These are phyloP conservation scores for Dorcus parallelipipedus DNA, from an alignment of 2,888 invertebrate genomes.

Conservation along the genomic window DNA sequence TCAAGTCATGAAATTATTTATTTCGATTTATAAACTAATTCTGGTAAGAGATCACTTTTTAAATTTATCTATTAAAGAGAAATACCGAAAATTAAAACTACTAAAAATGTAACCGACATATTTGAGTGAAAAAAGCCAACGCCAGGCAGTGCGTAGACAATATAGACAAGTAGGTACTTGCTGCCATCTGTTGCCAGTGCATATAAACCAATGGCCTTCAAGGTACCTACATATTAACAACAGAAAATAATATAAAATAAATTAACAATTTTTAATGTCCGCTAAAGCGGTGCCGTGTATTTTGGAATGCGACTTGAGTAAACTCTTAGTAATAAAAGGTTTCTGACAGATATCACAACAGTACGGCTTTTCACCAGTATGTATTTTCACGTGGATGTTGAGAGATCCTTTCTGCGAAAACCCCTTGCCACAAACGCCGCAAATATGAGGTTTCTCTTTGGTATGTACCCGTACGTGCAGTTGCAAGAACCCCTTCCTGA, in stretches of 20 bases:
- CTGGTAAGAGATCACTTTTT: too few species aligned
- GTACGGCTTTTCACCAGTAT: conserved; percentile 62
- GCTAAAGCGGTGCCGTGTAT: conserved; percentile 37
- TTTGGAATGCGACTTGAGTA: conserved; percentile 27
- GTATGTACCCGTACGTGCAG: conserved; percentile 22
- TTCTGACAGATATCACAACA: conserved; percentile 68
- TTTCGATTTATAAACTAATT: too few species aligned
- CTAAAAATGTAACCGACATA: too few species aligned
- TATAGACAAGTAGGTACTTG: too few species aligned
- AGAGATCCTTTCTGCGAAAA: conserved; percentile 50
- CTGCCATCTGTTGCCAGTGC: too few species aligned
- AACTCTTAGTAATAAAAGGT: conserved; percentile 31
- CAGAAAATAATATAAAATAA: background rate
- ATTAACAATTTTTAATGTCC: background rate
- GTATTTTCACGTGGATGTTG: conserved; percentile 71
- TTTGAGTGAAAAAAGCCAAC: too few species aligned
- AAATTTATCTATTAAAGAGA: too few species aligned
- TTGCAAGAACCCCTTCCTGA: conserved; percentile 8
- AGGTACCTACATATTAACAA: background rate
- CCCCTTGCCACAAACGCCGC: conserved; percentile 16
- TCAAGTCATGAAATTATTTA: too few species aligned
- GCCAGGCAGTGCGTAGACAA: too few species aligned
- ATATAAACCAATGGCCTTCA: too few species aligned
- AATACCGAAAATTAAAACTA: too few species aligned
- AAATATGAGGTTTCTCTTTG: conserved; percentile 17